Conservation (phyloP, 2,113 vertebrate species). For the Ameiurus melas region DNA sequence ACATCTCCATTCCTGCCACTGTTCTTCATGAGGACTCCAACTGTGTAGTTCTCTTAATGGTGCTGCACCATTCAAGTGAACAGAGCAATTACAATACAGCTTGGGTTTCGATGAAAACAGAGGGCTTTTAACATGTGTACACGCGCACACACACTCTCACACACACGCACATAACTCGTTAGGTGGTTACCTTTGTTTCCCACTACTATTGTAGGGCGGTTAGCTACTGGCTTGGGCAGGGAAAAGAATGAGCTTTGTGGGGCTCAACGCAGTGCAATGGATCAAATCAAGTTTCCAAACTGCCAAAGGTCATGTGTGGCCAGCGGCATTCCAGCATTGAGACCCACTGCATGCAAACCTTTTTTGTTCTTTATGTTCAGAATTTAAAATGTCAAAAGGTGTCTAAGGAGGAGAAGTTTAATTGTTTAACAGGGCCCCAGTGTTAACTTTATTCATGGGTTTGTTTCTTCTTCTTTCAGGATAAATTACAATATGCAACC, state of each 20-base stretch:
- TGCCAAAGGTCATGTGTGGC: conserved; percentile 71
- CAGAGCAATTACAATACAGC: conserved; percentile 36
- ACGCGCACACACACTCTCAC: background rate
- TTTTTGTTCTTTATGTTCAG: conserved; percentile 40
- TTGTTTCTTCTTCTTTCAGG: background rate
- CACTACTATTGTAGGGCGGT: conserved; percentile 47
- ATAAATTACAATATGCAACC: background rate
- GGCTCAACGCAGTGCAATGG: conserved; percentile 60
- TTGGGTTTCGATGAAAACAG: conserved; percentile 20
- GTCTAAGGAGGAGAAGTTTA: conserved; percentile 46
- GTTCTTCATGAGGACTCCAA: conserved; percentile 47
- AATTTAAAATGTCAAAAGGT: conserved; percentile 50
- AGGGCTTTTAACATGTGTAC: conserved; percentile 13
- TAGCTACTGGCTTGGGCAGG: conserved; percentile 61
- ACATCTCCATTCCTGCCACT: conserved; percentile 38
- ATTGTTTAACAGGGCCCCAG: conserved; percentile 36
- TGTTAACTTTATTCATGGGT: conserved; percentile 3
- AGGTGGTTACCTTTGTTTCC: conserved; percentile 23
- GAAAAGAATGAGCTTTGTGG: conserved; percentile 63
- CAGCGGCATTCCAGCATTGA: conserved; percentile 59
- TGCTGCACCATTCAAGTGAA: conserved; percentile 44
- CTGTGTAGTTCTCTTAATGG: conserved; percentile 47
- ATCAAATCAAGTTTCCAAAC: conserved; percentile 68
- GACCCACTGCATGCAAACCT: conserved; percentile 17
- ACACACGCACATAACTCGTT: conserved; percentile 31